These are phyloP conservation scores for Epizoanthus stellaris DNA, from an alignment of 92 coral and sea anemone species.

Conservation along the genomic window DNA sequence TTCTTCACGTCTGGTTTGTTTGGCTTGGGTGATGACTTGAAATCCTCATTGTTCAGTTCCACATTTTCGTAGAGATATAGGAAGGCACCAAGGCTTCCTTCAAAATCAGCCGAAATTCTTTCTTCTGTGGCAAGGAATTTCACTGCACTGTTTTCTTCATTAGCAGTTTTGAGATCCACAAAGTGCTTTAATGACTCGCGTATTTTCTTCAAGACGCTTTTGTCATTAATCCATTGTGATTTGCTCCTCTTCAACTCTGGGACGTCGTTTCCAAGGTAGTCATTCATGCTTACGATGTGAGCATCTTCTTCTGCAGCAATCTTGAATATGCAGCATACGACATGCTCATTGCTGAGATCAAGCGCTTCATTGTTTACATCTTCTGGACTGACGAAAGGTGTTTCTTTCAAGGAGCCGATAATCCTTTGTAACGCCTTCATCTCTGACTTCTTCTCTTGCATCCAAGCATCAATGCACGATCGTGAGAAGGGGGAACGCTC, in stretches of 20 bases:
- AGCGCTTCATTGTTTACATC: constrained; percentile 44
- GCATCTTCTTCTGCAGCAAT: constrained; percentile 28
- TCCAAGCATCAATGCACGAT: constrained; percentile 42
- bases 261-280: neutral
- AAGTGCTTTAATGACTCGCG: constrained; percentile 29
- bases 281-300: constrained; percentile 1
- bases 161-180: constrained; percentile 2
- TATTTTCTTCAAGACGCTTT: neutral
- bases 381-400: constrained; percentile 47
- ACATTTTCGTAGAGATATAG: constrained; percentile 41
- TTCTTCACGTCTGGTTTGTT: too few species aligned
- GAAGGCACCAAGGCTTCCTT: constrained; percentile 47
- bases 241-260: constrained; percentile 7
- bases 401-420: constrained; percentile 23
- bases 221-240: constrained; percentile 2
- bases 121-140: constrained; percentile 52
- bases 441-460: constrained; percentile 45
- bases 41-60: too few species aligned
- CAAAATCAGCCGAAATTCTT: neutral
- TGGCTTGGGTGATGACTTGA: too few species aligned
- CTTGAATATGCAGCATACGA: constrained; percentile 52
- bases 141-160: constrained; percentile 35
- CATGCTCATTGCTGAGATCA: constrained; percentile 33
- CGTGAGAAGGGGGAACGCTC: constrained; percentile 54
- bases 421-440: constrained; percentile 46